Conservation (phyloP, 1,140 invertebrate species). For the Acromyrmex echinatior region DNA sequence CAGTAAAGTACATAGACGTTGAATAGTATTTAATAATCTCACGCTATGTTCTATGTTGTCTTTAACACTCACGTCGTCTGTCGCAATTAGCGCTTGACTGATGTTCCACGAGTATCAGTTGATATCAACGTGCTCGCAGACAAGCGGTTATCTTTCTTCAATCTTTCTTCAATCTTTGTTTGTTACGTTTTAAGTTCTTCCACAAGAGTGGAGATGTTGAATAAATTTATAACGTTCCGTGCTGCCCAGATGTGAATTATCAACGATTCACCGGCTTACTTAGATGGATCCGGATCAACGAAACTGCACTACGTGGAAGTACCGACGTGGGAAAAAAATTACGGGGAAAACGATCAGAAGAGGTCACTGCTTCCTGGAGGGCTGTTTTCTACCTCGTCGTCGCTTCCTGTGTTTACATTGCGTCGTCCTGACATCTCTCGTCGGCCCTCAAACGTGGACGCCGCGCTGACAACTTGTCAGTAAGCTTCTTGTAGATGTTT, state of each 20-base stretch:
- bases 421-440: conserved; percentile 77
- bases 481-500: conserved; percentile 74
- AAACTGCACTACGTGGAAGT: conserved; percentile 26
- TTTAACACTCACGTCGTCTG: conserved; percentile 67
- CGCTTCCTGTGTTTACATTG: conserved; percentile 82
- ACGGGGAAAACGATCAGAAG: conserved; percentile 60
- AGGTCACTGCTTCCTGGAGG: conserved; percentile 76
- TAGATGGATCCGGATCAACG: not conserved
- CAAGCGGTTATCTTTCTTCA: not conserved
- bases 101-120: not conserved
- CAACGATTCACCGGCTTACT: conserved; percentile 49
- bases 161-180: not conserved
- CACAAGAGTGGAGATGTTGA: conserved; percentile 32
- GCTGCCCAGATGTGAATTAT: conserved; percentile 71
- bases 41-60: conserved; percentile 69
- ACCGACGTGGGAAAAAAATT: conserved; percentile 53
- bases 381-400: conserved; percentile 75
- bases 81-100: conserved; percentile 62
- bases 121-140: conserved; percentile 27
- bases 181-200: conserved; percentile 26
- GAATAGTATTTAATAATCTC: conserved; percentile 36
- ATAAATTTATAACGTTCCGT: conserved; percentile 60
- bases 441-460: conserved; percentile 76
- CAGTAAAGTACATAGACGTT: conserved; percentile 54
- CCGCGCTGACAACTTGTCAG: conserved; percentile 80